Evolutionary conservation across 2,113 vertebrate genomes (phyloP), one percentile per base, ranked within the genome.

Genomic region (Callorhinus ursinus): DNA sequence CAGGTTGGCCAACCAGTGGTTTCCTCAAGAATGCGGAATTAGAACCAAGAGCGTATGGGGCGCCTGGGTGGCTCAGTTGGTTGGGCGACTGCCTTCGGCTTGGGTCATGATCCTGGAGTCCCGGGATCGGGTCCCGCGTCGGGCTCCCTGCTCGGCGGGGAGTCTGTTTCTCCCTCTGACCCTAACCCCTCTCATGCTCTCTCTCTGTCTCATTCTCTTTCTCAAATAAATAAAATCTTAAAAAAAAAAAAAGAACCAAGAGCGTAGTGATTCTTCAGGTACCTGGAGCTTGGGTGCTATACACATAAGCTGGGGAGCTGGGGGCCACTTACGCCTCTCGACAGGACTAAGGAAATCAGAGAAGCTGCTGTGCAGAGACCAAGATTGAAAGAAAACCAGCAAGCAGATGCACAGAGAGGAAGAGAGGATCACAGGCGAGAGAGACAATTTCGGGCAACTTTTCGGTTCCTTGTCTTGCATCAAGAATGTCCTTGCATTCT

Each of bases 261-360:
- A 9, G 31, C 57, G 9, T 1, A 9, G 11, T 18, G 80, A 26
- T 15, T 36, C 80, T 36, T n/a, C 9, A 5, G 55, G 46, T 2
- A 13, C 18, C 19, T 16, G 19, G 69, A 79, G 31, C 42, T 14
- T 13, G 33, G 72, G 88, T 2, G 5, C 49, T 55, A 8, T 18
- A 26, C 55, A 12, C 6, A 18, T 7, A 55, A 22, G 63, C 86
- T 21, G 59, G 69, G 18, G 53, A 12, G 24, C 76, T 4, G 11
- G 2, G 42, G 31, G 14, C 7, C 31, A 63, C 87, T 21, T 4
- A 7, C 0, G 24, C 61, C 15, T 6, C 8, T 46, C 6, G 0
- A 26, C 36, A 61, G 36, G 51, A 42, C 15, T 7, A 36, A 71
- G 49, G 65, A 22, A 42, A 22, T 76, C 49, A 28, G 71, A 71